Evolutionary conservation across 2,888 invertebrate genomes (phyloP).

Genomic region (Acronicta leporina): DNA sequence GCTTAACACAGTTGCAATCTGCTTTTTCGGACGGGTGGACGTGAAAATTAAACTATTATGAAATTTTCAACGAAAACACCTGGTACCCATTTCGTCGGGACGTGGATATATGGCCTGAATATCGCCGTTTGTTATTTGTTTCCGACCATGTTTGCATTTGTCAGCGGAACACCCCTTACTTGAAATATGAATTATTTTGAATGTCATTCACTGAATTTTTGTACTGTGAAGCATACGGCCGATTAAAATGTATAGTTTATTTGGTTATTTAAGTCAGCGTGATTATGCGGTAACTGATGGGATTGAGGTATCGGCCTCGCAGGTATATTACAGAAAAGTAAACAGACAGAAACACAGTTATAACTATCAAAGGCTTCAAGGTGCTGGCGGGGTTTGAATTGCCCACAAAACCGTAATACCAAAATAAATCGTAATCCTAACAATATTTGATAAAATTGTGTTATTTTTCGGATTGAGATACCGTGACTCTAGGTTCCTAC

Average conservation of each 20-base stretch:
- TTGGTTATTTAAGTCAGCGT: too few relatives aligned
- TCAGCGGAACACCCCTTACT: slow-evolving; percentile 59
- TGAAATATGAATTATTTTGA: slow-evolving; percentile 51
- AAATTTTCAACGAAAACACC: slow-evolving; percentile 65
- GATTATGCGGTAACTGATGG: too few relatives aligned
- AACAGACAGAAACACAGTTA: too few relatives aligned
- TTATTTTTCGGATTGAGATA: too few relatives aligned
- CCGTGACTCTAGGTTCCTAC: too few relatives aligned
- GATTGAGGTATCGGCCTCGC: too few relatives aligned
- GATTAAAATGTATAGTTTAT: not conserved
- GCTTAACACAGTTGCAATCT: slow-evolving; percentile 46
- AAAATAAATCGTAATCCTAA: too few relatives aligned
- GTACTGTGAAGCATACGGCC: not conserved
- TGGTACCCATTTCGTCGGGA: slow-evolving; percentile 61
- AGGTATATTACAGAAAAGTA: too few relatives aligned
- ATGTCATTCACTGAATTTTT: slow-evolving; percentile 20
- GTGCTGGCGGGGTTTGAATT: too few relatives aligned
- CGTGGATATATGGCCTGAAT: slow-evolving; percentile 66
- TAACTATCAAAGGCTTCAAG: too few relatives aligned
- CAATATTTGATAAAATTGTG: too few relatives aligned
- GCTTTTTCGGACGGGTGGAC: slow-evolving; percentile 52
- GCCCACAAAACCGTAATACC: too few relatives aligned
- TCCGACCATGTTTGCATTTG: slow-evolving; percentile 64
- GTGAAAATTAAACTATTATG: slow-evolving; percentile 68
- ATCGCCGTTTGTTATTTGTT: slow-evolving; percentile 65